These are phyloP conservation scores for Poeciliopsis gracilis DNA, from an alignment of 2,797 vertebrate genomes.

Conservation along the genomic window DNA sequence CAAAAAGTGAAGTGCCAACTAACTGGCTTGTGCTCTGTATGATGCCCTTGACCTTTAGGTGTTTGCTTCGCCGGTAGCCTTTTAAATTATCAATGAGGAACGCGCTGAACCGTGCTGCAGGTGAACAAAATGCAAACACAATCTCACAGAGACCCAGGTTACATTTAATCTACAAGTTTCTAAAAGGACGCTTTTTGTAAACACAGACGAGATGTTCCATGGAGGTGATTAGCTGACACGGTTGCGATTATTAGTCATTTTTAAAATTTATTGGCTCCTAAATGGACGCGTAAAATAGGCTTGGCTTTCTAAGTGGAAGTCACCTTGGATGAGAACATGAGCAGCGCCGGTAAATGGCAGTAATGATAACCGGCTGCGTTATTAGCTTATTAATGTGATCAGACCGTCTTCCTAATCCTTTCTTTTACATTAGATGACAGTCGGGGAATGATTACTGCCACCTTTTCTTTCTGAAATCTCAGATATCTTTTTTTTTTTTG, in stretches of 20 bases:
- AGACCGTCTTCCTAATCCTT: slow-evolving; percentile 60
- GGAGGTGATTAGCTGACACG: slow-evolving; percentile 42
- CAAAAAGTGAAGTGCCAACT: slow-evolving; percentile 74
- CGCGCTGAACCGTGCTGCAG: slow-evolving; percentile 43
- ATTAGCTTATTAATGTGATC: slow-evolving; percentile 68
- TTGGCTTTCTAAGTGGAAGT: slow-evolving; percentile 64
- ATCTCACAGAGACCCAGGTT: background rate
- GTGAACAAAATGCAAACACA: slow-evolving; percentile 54
- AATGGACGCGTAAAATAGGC: slow-evolving; percentile 64
- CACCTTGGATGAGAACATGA: slow-evolving; percentile 70
- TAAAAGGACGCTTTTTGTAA: slow-evolving; percentile 11
- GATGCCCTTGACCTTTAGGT: slow-evolving; percentile 75
- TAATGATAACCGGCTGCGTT: slow-evolving; percentile 65
- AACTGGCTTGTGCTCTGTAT: slow-evolving; percentile 69
- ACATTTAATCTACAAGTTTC: slow-evolving; percentile 30
- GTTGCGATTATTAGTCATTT: slow-evolving; percentile 52
- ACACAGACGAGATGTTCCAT: slow-evolving; percentile 35
- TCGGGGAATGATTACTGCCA: slow-evolving; percentile 40
- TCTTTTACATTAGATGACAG: slow-evolving; percentile 62
- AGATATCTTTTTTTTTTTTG: slow-evolving; percentile 18
- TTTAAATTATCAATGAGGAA: slow-evolving; percentile 67
- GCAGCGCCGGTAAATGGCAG: slow-evolving; percentile 56
- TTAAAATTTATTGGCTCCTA: slow-evolving; percentile 57
- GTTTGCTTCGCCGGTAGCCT: slow-evolving; percentile 54
- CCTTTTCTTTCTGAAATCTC: slow-evolving; percentile 53